These are phyloP conservation scores for Glaucidium brasilianum DNA, from an alignment of 2,113 vertebrate genomes.

Conservation along the genomic window DNA sequence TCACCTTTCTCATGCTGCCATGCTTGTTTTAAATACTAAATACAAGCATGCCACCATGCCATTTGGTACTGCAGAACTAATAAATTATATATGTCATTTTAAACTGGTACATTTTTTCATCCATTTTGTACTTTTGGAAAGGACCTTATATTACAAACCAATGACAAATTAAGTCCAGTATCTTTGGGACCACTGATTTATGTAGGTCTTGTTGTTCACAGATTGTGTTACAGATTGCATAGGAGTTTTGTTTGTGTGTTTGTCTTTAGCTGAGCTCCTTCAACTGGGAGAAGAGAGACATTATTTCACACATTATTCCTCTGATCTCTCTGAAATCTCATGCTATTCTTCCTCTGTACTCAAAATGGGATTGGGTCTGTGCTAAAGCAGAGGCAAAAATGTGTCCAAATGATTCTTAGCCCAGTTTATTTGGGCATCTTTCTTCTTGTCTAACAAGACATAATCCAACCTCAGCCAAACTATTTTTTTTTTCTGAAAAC, in stretches of 20 bases:
- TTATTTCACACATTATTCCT: background rate
- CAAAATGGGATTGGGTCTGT: background rate
- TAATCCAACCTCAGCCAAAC: background rate
- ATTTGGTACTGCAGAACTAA: background rate
- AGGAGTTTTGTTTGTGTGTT: background rate
- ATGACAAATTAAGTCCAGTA: background rate
- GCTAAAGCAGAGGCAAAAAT: background rate
- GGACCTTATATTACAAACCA: background rate
- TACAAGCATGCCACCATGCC: background rate
- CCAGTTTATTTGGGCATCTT: background rate
- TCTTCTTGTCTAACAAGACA: background rate
- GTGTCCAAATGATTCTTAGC: background rate
- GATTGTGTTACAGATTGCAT: background rate
- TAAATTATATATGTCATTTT: background rate
- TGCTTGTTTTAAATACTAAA: background rate
- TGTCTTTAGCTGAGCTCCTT: background rate
- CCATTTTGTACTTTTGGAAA: background rate
- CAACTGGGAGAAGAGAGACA: background rate
- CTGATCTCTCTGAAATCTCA: background rate
- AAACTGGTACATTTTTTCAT: background rate
- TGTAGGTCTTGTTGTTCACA: background rate
- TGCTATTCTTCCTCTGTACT: background rate
- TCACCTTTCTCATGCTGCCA: background rate
- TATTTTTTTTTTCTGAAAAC: background rate
- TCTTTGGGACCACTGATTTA: background rate